phyloP scores from a whole-genome alignment of 2,888 invertebrate genomes.

The Diplolepis rosae region DNA sequence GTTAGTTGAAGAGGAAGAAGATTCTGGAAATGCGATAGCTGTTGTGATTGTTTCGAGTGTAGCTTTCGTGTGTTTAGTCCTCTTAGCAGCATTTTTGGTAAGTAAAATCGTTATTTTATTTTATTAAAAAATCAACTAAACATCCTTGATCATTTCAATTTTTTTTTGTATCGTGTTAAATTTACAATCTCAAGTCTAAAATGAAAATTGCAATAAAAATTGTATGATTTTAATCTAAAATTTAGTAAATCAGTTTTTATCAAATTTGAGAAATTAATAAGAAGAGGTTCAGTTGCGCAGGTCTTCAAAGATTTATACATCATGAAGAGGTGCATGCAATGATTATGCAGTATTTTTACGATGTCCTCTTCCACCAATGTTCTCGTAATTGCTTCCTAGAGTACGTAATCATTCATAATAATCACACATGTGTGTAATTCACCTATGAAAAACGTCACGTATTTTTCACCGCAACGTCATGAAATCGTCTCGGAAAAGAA shows the following conservation, averaged over 20 bases:
- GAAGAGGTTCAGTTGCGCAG: slow-evolving; percentile 51
- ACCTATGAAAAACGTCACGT: slow-evolving; percentile 39
- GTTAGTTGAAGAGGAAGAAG: slow-evolving; percentile 65
- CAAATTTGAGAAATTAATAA: slow-evolving; percentile 49
- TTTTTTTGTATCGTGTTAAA: too few species aligned
- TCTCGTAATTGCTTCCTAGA: slow-evolving; percentile 51
- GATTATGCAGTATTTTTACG: slow-evolving; percentile 35
- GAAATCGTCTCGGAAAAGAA: not conserved
- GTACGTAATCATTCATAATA: slow-evolving; percentile 52
- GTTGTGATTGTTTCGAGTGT: slow-evolving; percentile 89
- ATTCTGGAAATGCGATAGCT: slow-evolving; percentile 78
- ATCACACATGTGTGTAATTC: slow-evolving; percentile 46
- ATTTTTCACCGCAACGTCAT: slow-evolving; percentile 28
- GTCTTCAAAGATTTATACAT: slow-evolving; percentile 52
- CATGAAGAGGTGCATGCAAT: slow-evolving; percentile 35
- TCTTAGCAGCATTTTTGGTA: slow-evolving; percentile 86
- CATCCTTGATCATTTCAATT: too few species aligned
- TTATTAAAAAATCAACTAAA: too few species aligned
- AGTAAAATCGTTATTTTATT: too few species aligned
- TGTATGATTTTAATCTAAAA: not conserved
- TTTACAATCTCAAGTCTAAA: too few species aligned
- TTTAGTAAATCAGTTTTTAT: slow-evolving; percentile 34
- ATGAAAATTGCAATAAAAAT: too few species aligned
- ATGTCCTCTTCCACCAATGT: slow-evolving; percentile 51
- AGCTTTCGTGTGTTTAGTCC: slow-evolving; percentile 84